Evolutionary conservation across 2,113 vertebrate species (phyloP).

Genomic region (Peucedramus taeniatus): DNA sequence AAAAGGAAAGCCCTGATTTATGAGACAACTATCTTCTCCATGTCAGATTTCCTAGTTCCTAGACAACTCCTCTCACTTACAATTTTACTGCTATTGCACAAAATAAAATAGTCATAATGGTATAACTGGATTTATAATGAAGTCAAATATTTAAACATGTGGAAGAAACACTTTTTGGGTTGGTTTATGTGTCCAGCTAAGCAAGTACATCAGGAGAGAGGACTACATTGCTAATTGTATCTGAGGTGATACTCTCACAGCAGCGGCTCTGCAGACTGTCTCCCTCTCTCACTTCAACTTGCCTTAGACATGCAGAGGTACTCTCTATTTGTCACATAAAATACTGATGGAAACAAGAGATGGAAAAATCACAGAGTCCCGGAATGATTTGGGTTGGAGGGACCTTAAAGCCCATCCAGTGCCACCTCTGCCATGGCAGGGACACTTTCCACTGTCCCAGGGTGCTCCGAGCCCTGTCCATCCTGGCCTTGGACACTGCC

Average conservation of each 20-base stretch:
- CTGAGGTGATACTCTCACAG: neutral
- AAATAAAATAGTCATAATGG: neutral
- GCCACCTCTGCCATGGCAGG: neutral
- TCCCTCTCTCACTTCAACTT: neutral
- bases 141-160: neutral
- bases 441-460: neutral
- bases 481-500: fast-evolving
- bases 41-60: neutral
- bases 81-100: neutral
- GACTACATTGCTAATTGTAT: neutral
- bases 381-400: neutral
- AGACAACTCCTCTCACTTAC: neutral
- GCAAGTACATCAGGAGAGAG: neutral
- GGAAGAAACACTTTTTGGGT: neutral
- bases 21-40: neutral
- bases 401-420: neutral
- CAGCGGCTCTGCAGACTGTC: neutral
- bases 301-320: neutral
- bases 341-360: neutral
- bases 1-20: neutral
- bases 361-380: neutral
- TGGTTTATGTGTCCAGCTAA: neutral
- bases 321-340: neutral
- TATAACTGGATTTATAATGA: neutral
- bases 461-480: neutral